Evolutionary conservation across 2,888 invertebrate species (phyloP), one percentile per base, ranked within the genome.

Genomic region (Perithous albicinctus): DNA sequence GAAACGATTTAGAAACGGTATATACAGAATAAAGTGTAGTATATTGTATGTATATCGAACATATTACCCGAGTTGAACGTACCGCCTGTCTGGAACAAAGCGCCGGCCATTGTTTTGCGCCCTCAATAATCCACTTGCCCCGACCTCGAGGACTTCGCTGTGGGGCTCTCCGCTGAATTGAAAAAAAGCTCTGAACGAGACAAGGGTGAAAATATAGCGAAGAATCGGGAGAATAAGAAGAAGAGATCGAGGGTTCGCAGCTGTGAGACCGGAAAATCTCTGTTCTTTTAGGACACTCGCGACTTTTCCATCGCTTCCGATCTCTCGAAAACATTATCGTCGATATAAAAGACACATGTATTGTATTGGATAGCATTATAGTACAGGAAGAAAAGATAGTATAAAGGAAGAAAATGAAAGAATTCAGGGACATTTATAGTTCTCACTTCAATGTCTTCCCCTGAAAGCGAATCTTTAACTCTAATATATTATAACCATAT

Each of bases 41-140:
- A 64, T 70, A 48, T 64, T 75, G 23, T 75, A 26, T 29, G 54
- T 77, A 75, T 73, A 82, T 87, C 86, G 88, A 90, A 87, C 90
- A 88, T 91, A 91, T 91, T 90, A 90, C 88, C 86, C 83, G 81
- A 83, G 86, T 32, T 76, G 82, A 87, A 84, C 85, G 85, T 82
- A 86, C 82, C 80, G 78, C 51, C 85, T 64, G 82, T 63, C 85
- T 83, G 86, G 89, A 91, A 90, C 90, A 91, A 91, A 89, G 89
- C 89, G 86, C 76, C 86, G 89, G 72, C 88, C 90, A 91, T 92
- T 92, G 91, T 92, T 91, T 92, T 91, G 89, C 87, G 88, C 91
- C 90, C 88, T 90, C 91, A 88, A 90, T 92, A 91, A 91, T 92
- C 92, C 91, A 91, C 91, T 91, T 91, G 90, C 88, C 86, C 87